Base-by-base conservation (phyloP, 2,113 vertebrate species). In the Stigmatopora nigra region DNA sequence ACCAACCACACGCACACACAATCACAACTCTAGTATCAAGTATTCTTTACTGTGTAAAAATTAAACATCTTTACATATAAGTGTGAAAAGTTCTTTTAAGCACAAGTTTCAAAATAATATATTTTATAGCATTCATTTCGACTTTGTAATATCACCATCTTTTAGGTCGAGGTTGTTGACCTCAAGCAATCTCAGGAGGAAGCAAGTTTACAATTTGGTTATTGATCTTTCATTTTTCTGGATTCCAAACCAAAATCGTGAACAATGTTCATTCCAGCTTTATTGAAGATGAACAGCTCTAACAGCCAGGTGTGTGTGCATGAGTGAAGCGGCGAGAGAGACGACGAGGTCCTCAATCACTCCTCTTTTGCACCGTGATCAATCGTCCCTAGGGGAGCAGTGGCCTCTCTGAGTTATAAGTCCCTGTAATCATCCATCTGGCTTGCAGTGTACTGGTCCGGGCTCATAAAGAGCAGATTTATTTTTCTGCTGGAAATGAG, bases 391-490 rank as follows among this genome's bases (percentile, higher is more conserved):
- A 78, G 53, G 77, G 81, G 83, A 84, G 82, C 77, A 65, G 80
- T 78, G 78, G 78, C 80, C 81, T 75, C 73, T 77, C 73, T 90
- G 89, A 90, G 86, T 90, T 90, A 90, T 89, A 83, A 73, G 76
- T 77, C 71, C 72, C 80, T 83, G 85, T 87, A 86, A 88, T 88
- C 87, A 90, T 86, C 84, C 84, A 87, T 89, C 87, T 84, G 79
- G 71, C 81, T 70, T 63, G 72, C 79, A 49, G 70, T 55, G 71
- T 74, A 73, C 80, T 79, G 71, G 38, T 76, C 81, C 78, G 67
- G 75, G 75, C 75, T 84, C 81, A 82, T 90, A 89, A 89, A 88
- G 73, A 70, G 59, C 84, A 87, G 87, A 90, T 90, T 89, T 88
- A 90, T 86, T 64, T 68, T 78, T 70, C 63, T n/a, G 36, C 77